Evolutionary conservation across 2,113 vertebrate genomes (phyloP), one percentile per base, ranked within the genome.

Genomic region (Epinephelus fuscoguttatus): DNA sequence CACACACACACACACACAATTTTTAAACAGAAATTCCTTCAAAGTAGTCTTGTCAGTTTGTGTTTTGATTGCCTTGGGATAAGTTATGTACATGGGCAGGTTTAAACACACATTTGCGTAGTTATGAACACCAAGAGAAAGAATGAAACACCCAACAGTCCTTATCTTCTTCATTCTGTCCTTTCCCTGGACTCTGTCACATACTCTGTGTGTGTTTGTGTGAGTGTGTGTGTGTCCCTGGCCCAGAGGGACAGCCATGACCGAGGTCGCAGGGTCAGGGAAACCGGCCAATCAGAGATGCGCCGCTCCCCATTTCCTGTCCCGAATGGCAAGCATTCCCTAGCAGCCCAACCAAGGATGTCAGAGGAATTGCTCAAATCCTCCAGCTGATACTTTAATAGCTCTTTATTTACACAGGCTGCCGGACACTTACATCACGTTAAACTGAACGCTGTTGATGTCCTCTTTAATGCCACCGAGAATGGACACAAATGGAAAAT

Each of bases 231-330:
- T 64, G 19, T 73, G 74, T 84, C 49, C 57, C 49, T 33, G 68
- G n/a, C 78, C 91, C 90, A 50, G 66, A 80, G 89, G 80, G 91
- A 91, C 84, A 55, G 78, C 50, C 81, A 80, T 77, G 89, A 81
- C 80, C 60, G 42, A 76, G 91, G 87, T 90, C 47, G 75, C 23
- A 33, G 40, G 89, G 89, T 89, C 85, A 84, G 68, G 30, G 33
- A 66, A 73, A 63, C 21, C 4, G 21, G 62, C 91, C 91, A 91
- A 90, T 90, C 76, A 61, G 84, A 92, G 80, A 71, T 3, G 57
- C 80, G 81, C 92, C 88, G 23, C 89, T 93, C 88, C 90, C 91
- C 52, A 25, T 77, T 92, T 93, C 93, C 91, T 92, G 85, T 88
- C 62, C 84, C 12, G 2, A 72, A 84, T 71, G 76, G 27, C 25